Conservation (phyloP, 2,113 vertebrate species). For the crab-eating macaque (Macaca fascicularis) region T2T-MFA8v1.1 NC_088386.1:2272501-2273000, state of each 20-base stretch:
- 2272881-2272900: background rate
- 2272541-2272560: background rate
- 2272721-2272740: background rate
- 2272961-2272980: too few relatives aligned
- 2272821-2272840: background rate
- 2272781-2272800: background rate
- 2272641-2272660: background rate
- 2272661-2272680: background rate
- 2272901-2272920: background rate
- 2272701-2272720: background rate
- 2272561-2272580: background rate
- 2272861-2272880: too few relatives aligned
- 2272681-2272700: background rate
- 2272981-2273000: background rate
- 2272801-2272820: rapidly evolving
- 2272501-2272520: background rate
- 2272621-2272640: background rate
- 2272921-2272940: background rate
- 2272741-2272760: background rate
- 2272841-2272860: background rate
- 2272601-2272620: background rate
- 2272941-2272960: background rate
- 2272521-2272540: background rate
- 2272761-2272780: background rate
- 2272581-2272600: background rate